Conservation (phyloP, 2,888 invertebrate species). For the Malthinus seriepunctatus region DNA sequence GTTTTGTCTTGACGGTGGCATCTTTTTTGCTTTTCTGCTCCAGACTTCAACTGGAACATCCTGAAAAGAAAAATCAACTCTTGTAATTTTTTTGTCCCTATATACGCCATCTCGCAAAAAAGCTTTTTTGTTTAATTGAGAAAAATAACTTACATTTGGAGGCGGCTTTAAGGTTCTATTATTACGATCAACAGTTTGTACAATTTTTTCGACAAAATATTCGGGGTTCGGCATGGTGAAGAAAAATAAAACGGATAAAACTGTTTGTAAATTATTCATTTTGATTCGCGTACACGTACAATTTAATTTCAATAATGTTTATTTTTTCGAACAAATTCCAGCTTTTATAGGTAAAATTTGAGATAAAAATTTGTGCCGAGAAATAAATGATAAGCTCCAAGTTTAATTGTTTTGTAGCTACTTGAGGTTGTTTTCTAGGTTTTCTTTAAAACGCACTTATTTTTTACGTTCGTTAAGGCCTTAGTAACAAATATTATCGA, state of each 20-base stretch:
- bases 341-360: too few relatives aligned
- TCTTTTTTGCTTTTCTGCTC: slow-evolving; percentile 6
- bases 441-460: too few relatives aligned
- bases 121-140: neutral
- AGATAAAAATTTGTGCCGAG: too few relatives aligned
- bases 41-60: slow-evolving; percentile 13
- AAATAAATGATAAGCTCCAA: too few relatives aligned
- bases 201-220: slow-evolving; percentile 10
- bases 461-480: too few relatives aligned
- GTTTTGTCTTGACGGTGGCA: neutral
- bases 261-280: neutral
- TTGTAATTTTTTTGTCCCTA: neutral
- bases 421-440: too few relatives aligned
- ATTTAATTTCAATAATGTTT: neutral
- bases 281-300: neutral
- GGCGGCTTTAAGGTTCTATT: slow-evolving; percentile 5
- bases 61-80: slow-evolving; percentile 4
- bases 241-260: slow-evolving; percentile 5
- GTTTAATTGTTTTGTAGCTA: too few relatives aligned
- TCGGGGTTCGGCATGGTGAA: slow-evolving; percentile 4
- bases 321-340: too few relatives aligned
- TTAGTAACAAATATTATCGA: too few relatives aligned
- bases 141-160: slow-evolving; percentile 12
- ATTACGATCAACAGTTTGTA: neutral
- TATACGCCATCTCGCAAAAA: neutral